Conservation (phyloP, 2,888 invertebrate genomes). For the Nephrotoma flavescens region DNA sequence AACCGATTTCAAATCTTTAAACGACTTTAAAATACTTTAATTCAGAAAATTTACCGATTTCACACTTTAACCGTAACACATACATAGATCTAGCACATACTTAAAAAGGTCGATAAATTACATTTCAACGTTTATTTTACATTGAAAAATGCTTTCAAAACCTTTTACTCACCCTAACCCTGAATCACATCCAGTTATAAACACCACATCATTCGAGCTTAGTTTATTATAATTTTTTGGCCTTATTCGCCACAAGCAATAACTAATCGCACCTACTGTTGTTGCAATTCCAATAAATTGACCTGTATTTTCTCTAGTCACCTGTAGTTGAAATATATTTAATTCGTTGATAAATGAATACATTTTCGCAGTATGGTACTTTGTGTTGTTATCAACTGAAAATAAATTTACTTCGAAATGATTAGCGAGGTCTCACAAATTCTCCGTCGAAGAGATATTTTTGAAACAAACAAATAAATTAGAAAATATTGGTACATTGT, state of each 20-base stretch:
- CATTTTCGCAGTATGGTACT: background rate
- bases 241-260: background rate
- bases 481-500: background rate
- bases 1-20: background rate
- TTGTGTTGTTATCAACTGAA: background rate
- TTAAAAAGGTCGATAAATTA: no score
- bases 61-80: no score
- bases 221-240: conserved; percentile 12
- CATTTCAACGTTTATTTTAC: background rate
- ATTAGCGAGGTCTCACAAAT: background rate
- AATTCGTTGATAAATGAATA: background rate
- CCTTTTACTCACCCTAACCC: conserved; percentile 49
- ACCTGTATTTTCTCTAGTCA: background rate
- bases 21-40: background rate
- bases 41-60: no score
- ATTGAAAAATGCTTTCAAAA: background rate
- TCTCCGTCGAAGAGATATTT: background rate
- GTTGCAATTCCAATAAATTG: background rate
- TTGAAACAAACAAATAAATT: background rate
- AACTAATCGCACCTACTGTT: background rate
- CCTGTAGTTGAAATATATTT: background rate
- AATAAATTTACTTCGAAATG: background rate
- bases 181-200: conserved; percentile 76
- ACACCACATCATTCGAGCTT: conserved; percentile 34
- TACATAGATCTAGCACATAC: no score